phyloP scores from a whole-genome alignment of 2,797 vertebrate genomes.

The Galago senegalensis region DNA sequence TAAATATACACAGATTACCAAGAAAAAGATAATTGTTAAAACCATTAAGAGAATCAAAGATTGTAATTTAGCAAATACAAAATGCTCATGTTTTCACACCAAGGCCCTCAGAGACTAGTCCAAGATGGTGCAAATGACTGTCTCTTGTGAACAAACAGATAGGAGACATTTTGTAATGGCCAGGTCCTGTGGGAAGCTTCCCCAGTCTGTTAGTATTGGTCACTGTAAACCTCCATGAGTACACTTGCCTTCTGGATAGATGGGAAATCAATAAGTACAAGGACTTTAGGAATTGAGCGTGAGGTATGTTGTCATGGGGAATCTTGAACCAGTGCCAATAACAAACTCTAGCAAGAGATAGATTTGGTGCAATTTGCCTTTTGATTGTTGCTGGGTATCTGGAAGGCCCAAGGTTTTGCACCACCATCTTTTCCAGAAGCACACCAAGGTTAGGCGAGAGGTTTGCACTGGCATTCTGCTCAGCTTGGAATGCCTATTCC shows the following conservation, averaged over 20 bases:
- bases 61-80: not conserved
- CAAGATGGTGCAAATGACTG: not conserved
- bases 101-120: not conserved
- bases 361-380: not conserved
- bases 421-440: not conserved
- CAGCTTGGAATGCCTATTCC: fast-evolving
- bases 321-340: conserved; percentile 69
- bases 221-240: not conserved
- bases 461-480: not conserved
- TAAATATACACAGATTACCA: not conserved
- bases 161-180: not conserved
- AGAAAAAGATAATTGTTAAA: not conserved
- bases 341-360: not conserved
- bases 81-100: not conserved
- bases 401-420: not conserved
- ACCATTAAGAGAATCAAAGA: not conserved
- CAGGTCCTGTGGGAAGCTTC: not conserved
- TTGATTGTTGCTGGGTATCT: not conserved
- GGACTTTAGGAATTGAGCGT: conserved; percentile 58
- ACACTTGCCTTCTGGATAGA: conserved; percentile 1
- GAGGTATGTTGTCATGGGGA: conserved; percentile 67
- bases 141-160: not conserved
- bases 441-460: no score
- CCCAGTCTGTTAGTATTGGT: not conserved
- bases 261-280: conserved; percentile 51